These are phyloP conservation scores for Amphiprion percula DNA, from an alignment of 2,113 vertebrate species.

Conservation along the genomic window DNA sequence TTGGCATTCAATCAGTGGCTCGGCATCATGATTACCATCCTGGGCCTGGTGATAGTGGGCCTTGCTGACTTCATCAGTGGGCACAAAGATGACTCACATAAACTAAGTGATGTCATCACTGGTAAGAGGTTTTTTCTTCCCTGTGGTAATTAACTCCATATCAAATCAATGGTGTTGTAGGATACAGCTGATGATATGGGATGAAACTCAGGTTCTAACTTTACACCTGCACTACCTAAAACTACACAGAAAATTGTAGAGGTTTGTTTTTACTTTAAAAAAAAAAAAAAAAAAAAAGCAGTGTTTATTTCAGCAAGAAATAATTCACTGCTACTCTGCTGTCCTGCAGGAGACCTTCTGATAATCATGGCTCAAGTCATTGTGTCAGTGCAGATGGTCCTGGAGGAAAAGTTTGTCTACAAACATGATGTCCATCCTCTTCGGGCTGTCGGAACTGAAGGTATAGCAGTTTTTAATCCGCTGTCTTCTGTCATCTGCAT, in stretches of 20 bases:
- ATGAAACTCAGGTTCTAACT: too few species aligned
- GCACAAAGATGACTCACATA: constrained; percentile 72
- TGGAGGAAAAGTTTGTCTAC: constrained; percentile 96
- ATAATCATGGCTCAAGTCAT: constrained; percentile 95
- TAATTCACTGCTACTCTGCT: not conserved
- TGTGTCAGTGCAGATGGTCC: constrained; percentile 93
- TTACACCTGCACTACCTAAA: too few species aligned
- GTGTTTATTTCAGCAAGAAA: not conserved
- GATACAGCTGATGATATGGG: too few species aligned
- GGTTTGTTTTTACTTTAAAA: too few species aligned
- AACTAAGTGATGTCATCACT: constrained; percentile 91
- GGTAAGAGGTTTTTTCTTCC: constrained; percentile 74
- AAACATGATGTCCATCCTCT: constrained; percentile 93
- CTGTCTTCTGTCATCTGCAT: not conserved
- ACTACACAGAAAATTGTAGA: too few species aligned
- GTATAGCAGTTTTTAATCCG: constrained; percentile 69
- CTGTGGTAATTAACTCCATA: too few species aligned
- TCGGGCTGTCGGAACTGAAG: constrained; percentile 92
- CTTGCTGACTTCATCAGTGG: constrained; percentile 88
- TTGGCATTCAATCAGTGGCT: constrained; percentile 90
- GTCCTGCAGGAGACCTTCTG: constrained; percentile 89
- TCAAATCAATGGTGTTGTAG: too few species aligned
- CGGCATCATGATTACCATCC: constrained; percentile 92
- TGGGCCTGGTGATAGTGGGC: constrained; percentile 92
- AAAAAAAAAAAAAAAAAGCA: too few species aligned